Percentiles rank a stretch among this genome's conserved stretches.
These are phyloP conservation scores for Andrena marginata DNA, from an alignment of 2,888 invertebrate genomes.

Conservation along the genomic window DNA sequence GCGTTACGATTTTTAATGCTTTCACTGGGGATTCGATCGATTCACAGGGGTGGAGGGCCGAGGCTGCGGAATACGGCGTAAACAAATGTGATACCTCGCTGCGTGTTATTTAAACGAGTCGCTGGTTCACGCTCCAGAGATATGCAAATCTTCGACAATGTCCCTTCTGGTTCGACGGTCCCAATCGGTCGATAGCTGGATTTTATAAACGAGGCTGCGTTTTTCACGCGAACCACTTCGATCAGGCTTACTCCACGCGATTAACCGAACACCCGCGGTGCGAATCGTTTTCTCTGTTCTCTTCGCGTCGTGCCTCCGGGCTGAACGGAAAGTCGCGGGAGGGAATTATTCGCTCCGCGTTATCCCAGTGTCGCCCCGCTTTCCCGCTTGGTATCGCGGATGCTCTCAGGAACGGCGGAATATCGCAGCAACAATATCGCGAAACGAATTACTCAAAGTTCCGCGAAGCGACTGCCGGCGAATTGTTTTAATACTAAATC, in stretches of 20 bases:
- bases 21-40: not conserved
- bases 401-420: no score
- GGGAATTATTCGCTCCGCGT: not conserved
- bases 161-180: not conserved
- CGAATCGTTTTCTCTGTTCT: not conserved
- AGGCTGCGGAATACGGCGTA: not conserved
- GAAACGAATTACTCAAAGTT: conserved; percentile 37
- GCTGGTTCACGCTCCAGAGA: not conserved
- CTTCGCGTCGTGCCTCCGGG: not conserved
- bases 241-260: not conserved
- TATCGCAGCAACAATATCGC: conserved; percentile 23
- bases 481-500: conserved; percentile 54
- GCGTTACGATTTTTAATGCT: not conserved
- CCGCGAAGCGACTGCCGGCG: conserved; percentile 4
- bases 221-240: not conserved
- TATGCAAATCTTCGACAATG: not conserved
- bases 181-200: not conserved
- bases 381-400: no score
- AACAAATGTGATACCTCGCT: not conserved
- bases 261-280: not conserved
- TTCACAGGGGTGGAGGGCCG: not conserved
- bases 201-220: not conserved
- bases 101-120: not conserved
- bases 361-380: not conserved
- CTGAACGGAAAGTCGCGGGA: not conserved